Conservation (phyloP, 2,888 invertebrate genomes). For the Apocheima hispidaria region DNA sequence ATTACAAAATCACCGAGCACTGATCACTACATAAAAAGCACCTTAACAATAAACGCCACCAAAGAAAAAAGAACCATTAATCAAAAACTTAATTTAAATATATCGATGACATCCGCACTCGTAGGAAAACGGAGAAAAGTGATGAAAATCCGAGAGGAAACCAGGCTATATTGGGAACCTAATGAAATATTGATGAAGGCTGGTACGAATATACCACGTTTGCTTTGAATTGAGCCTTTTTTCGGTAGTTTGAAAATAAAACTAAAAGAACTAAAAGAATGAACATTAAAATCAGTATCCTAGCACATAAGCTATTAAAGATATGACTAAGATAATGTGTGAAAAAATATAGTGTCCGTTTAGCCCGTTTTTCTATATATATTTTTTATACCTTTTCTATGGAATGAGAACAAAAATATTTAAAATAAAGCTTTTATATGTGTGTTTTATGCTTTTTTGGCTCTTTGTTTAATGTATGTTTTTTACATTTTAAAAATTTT, state of each 20-base stretch:
- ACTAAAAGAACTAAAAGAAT: background rate
- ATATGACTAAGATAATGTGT: too few relatives aligned
- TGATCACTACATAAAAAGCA: background rate
- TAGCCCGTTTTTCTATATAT: too few relatives aligned
- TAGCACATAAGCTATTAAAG: too few relatives aligned
- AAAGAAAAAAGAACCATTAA: background rate
- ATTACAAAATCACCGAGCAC: background rate
- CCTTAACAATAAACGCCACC: background rate
- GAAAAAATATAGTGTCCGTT: too few relatives aligned
- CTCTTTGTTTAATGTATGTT: too few relatives aligned
- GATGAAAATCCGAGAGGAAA: conserved; percentile 25
- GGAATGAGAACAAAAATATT: too few relatives aligned
- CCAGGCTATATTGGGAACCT: conserved; percentile 59
- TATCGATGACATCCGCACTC: conserved; percentile 3
- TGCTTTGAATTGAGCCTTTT: conserved; percentile 17
- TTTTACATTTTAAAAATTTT: too few relatives aligned
- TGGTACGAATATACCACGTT: conserved; percentile 36
- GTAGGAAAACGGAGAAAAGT: conserved; percentile 45
- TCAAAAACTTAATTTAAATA: conserved; percentile 9
- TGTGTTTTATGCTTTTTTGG: too few relatives aligned
- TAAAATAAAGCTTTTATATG: too few relatives aligned
- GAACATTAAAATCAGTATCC: too few relatives aligned
- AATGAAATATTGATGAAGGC: conserved; percentile 73
- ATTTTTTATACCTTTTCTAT: too few relatives aligned
- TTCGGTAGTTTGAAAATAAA: background rate